These are phyloP conservation scores for Cairina moschata DNA, from an alignment of 2,113 vertebrate species.

Conservation along the genomic window DNA sequence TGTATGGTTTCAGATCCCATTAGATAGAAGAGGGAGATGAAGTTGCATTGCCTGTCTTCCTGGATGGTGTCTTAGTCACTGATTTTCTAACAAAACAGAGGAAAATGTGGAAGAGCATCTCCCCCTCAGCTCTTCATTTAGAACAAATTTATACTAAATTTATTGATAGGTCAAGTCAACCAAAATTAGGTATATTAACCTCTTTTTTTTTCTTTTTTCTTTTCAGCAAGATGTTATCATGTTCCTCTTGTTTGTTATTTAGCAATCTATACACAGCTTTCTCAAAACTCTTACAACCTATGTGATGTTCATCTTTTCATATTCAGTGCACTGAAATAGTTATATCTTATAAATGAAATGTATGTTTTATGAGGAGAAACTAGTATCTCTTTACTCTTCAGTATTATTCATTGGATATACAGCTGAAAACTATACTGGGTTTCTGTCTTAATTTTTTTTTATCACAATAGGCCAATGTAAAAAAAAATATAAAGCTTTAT, in stretches of 20 bases:
- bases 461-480: neutral
- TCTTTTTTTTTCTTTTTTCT: neutral
- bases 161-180: neutral
- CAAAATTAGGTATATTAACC: neutral
- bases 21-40: neutral
- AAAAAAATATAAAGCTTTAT: neutral
- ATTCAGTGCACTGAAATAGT: neutral
- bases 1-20: neutral
- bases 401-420: neutral
- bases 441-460: neutral
- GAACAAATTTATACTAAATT: neutral
- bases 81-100: neutral
- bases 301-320: neutral
- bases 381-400: neutral
- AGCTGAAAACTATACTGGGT: neutral
- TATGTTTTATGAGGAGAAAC: neutral
- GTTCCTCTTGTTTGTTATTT: neutral
- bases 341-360: neutral
- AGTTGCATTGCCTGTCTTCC: neutral
- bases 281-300: neutral
- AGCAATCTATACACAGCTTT: neutral
- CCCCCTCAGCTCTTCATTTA: neutral
- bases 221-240: neutral
- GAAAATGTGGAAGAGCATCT: accelerated
- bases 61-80: neutral